phyloP scores from a whole-genome alignment of 1,140 invertebrate genomes.

The Caenorhabditis elegans region DNA sequence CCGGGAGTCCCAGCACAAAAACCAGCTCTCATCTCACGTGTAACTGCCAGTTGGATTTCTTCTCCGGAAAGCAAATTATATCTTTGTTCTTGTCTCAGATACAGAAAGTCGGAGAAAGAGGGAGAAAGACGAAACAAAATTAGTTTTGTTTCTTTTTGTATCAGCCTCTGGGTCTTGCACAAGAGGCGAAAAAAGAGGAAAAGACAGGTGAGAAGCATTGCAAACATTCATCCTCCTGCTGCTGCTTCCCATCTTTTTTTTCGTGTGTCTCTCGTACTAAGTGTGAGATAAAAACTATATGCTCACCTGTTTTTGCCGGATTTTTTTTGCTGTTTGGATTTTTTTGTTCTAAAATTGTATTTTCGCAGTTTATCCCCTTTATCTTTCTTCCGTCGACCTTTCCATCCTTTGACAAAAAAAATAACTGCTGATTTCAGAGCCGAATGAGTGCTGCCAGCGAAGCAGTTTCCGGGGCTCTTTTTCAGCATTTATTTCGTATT shows the following conservation, averaged over 20 bases:
- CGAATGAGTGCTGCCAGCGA: no score
- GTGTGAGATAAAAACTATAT: neutral
- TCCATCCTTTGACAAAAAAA: no score
- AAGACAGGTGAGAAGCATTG: constrained; percentile 31
- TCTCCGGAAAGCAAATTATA: neutral
- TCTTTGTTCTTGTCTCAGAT: neutral
- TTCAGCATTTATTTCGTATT: neutral
- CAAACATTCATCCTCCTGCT: neutral
- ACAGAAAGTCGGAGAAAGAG: neutral
- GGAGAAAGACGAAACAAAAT: neutral
- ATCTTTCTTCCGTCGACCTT: no score
- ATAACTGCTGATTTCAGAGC: no score
- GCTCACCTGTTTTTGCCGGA: constrained; percentile 5
- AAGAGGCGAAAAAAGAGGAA: neutral
- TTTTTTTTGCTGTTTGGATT: no score
- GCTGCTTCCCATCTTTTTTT: neutral
- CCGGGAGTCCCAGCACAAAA: neutral
- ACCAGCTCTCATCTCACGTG: constrained; percentile 25
- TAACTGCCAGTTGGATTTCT: constrained; percentile 17
- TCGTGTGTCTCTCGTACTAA: neutral
- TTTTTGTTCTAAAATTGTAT: no score
- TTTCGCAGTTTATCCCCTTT: no score
- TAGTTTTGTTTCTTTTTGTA: constrained; percentile 18
- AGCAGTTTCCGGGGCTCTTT: neutral
- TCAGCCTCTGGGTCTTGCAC: neutral